These are phyloP conservation scores for Mycteria americana DNA, from an alignment of 2,797 vertebrate genomes.

Conservation along the genomic window DNA sequence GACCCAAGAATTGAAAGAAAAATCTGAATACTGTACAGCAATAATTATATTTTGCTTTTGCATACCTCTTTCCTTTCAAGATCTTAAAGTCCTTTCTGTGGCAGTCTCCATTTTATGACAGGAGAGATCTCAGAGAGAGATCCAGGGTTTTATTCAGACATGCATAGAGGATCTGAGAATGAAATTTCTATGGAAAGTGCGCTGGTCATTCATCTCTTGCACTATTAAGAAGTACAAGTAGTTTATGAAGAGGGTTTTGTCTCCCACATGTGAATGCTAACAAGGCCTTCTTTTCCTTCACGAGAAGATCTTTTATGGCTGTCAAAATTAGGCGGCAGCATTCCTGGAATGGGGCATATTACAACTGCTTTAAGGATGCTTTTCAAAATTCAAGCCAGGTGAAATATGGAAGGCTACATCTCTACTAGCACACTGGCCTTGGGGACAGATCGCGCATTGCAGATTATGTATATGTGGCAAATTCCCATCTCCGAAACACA, in stretches of 20 bases:
- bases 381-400: neutral
- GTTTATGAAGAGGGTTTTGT: neutral
- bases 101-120: neutral
- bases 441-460: neutral
- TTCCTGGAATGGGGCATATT: neutral
- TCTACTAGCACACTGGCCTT: neutral
- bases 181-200: neutral
- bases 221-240: neutral
- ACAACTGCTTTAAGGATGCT: neutral
- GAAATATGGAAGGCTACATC: neutral
- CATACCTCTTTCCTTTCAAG: neutral
- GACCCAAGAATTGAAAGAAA: neutral
- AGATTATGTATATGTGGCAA: neutral
- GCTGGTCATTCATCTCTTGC: neutral
- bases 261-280: neutral
- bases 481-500: neutral
- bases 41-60: neutral
- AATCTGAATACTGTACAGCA: neutral
- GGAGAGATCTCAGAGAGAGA: neutral
- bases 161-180: neutral
- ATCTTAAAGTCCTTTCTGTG: neutral
- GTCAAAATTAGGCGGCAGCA: neutral
- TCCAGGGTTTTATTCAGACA: neutral
- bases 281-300: neutral
- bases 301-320: neutral